These are phyloP conservation scores for Phasia obesa DNA, from an alignment of 2,888 invertebrate species.

Conservation along the genomic window DNA sequence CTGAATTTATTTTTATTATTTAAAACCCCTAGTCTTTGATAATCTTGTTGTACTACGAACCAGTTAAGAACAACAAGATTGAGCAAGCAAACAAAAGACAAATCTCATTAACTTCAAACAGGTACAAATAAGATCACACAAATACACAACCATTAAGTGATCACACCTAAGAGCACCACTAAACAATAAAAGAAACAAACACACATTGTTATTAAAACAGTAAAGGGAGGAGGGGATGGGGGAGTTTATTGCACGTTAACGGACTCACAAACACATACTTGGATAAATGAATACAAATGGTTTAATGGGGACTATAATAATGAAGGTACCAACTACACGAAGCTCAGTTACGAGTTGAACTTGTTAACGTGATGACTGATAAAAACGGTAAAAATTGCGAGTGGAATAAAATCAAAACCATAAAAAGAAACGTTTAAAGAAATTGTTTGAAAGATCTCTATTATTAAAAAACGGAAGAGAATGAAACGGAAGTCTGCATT, in stretches of 20 bases:
- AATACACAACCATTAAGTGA: not conserved
- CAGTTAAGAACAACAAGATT: slow-evolving; percentile 23
- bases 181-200: slow-evolving; percentile 6
- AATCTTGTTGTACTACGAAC: not conserved
- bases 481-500: slow-evolving; percentile 52
- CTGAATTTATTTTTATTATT: too few relatives aligned
- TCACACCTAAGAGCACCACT: slow-evolving; percentile 6
- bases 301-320: slow-evolving; percentile 60
- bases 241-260: not conserved
- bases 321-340: slow-evolving; percentile 49
- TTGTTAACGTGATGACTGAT: slow-evolving; percentile 47
- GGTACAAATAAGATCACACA: not conserved
- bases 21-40: not conserved
- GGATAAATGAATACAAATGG: not conserved
- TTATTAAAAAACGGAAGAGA: slow-evolving; percentile 34
- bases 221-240: not conserved
- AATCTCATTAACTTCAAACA: slow-evolving; percentile 20
- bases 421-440: not conserved
- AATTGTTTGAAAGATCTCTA: not conserved
- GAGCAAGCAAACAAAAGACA: slow-evolving; percentile 16
- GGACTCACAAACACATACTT: not conserved
- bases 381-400: slow-evolving; percentile 13
- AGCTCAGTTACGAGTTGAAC: slow-evolving; percentile 67
- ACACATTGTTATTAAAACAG: slow-evolving; percentile 5
- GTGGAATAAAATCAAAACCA: slow-evolving; percentile 5